Percentiles rank a stretch among this genome's conserved stretches.
phyloP scores from a whole-genome alignment of 2,797 vertebrate species.

The Lerista edwardsae region DNA sequence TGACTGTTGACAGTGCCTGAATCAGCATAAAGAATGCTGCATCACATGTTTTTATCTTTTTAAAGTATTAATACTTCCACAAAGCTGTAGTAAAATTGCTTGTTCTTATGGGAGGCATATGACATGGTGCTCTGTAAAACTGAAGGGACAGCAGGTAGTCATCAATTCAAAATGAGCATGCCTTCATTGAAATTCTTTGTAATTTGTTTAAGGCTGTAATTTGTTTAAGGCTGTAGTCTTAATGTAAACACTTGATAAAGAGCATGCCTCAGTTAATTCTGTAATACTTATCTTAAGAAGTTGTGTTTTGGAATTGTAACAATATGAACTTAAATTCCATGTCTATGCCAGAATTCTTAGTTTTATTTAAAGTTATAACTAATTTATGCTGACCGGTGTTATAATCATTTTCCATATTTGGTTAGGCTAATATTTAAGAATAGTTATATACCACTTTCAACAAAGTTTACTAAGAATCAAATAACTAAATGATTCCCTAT shows the following conservation, averaged over 20 bases:
- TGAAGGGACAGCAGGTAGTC: background rate
- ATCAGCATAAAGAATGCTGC: background rate
- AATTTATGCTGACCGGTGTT: too few species aligned
- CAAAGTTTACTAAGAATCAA: too few species aligned
- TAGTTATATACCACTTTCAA: too few species aligned
- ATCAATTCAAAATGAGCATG: background rate
- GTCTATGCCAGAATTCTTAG: background rate
- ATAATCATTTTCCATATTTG: background rate
- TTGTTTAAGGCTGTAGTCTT: background rate
- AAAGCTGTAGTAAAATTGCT: background rate
- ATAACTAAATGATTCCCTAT: too few species aligned
- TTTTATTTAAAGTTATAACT: too few species aligned
- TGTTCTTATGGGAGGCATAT: background rate
- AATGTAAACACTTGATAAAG: too few species aligned
- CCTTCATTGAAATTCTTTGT: background rate
- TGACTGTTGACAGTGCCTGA: background rate
- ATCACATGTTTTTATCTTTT: background rate
- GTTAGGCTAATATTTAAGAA: too few species aligned
- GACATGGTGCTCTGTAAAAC: background rate
- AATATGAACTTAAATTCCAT: too few species aligned
- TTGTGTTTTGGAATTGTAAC: background rate
- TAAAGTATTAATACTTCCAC: background rate
- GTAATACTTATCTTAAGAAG: too few species aligned
- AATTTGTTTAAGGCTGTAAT: background rate
- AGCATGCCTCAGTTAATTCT: too few species aligned